Evolutionary conservation across 1,140 invertebrate genomes (phyloP), one percentile per base, ranked within the genome.

Genomic region (Ylistrum balloti): DNA sequence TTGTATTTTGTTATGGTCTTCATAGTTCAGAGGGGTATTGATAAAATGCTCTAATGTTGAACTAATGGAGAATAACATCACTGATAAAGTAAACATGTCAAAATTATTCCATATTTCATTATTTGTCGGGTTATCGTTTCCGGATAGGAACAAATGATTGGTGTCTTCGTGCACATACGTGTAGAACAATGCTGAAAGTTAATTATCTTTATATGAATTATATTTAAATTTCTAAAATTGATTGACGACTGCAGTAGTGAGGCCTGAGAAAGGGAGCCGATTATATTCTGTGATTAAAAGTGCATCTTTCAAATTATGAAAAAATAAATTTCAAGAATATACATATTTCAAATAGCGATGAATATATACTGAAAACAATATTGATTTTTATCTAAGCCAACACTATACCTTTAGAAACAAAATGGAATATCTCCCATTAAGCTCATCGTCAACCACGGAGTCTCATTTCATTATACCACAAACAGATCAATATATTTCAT

Each of bases 1-100:
- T 74, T 74, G 15, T n/a, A 28, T n/a, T 74, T 74, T 74, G 56
- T 74, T 5, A 0, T 28, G 3, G 56, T 74, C n/a, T 74, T 74
- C 56, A 74, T 74, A 74, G 56, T n/a, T 74, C 56, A 28, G 56
- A 28, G 28, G 56, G 56, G 56, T 74, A 74, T 74, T 74, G 56
- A 74, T 74, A 74, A 74, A 74, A 74, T 74, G 56, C 28, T 74
- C 56, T 5, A 74, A 74, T 74, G 56, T 74, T 74, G 56, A 74
- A 74, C 5, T 28, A 74, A 74, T 28, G 56, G 56, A 74, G 3
- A 74, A 74, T n/a, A 28, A 17, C 56, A 74, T 74, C 5, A 3
- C n/a, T 28, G 56, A 74, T 74, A 74, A 28, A 28, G 22, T 17
- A 9, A 74, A 11, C 17, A 74, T 74, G 22, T 74, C 56, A 74